A percentile compares a stretch with the other conserved stretches of the same genome.
These are phyloP conservation scores for Catharus fuscescens DNA, from an alignment of 2,113 vertebrate species.

Conservation along the genomic window DNA sequence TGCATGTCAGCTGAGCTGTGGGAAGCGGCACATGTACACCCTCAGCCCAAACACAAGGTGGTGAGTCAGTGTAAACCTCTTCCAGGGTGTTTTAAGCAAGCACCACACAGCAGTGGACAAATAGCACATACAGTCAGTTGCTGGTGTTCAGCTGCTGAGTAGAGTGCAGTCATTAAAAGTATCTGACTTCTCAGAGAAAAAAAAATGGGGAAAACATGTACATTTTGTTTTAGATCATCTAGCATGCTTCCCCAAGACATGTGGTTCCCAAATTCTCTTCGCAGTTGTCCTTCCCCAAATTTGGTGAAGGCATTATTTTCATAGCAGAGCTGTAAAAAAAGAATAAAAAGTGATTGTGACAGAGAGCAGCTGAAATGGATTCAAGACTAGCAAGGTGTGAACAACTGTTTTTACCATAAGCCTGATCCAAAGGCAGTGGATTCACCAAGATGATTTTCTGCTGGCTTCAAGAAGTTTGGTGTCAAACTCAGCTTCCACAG, in stretches of 20 bases:
- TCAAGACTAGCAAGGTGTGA: neutral
- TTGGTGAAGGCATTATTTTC: neutral
- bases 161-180: neutral
- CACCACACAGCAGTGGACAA: neutral
- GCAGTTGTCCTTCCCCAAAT: neutral
- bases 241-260: fast-evolving
- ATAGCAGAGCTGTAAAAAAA: neutral
- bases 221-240: neutral
- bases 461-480: neutral
- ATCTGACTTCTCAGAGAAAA: neutral
- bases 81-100: neutral
- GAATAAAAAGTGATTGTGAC: neutral
- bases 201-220: neutral
- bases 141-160: neutral
- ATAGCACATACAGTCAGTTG: fast-evolving
- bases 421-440: neutral
- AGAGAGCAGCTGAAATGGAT: neutral
- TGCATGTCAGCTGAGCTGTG: neutral
- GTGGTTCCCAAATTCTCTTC: neutral
- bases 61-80: neutral
- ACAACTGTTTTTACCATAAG: neutral
- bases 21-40: neutral
- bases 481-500: neutral
- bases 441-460: neutral
- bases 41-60: neutral